A percentile compares a stretch with the other conserved stretches of the same genome.
phyloP scores from a whole-genome alignment of 2,113 vertebrate genomes.

The Pungitius pungitius region DNA sequence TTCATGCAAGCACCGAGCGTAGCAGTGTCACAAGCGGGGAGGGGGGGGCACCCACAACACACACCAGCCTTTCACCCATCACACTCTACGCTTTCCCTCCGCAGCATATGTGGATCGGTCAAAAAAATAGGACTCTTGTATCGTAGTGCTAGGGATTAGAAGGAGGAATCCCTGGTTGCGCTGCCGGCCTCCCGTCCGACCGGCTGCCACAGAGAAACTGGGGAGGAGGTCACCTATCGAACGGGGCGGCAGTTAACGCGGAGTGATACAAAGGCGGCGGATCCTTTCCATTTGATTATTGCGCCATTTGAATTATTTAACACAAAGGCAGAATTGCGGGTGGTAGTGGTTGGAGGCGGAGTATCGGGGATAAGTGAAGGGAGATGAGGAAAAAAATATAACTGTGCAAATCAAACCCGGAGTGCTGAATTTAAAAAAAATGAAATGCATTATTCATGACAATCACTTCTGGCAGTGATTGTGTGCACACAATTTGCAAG shows the following conservation, averaged over 20 bases:
- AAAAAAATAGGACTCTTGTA: constrained; percentile 31
- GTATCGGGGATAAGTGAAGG: constrained; percentile 39
- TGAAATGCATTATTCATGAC: constrained; percentile 75
- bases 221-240: constrained; percentile 34
- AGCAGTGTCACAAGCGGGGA: constrained; percentile 42
- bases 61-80: no score
- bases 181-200: no score
- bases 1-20: constrained; percentile 62
- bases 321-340: constrained; percentile 45
- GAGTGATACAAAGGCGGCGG: constrained; percentile 38
- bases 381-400: constrained; percentile 60
- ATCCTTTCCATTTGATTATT: constrained; percentile 67
- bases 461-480: constrained; percentile 73
- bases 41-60: no score
- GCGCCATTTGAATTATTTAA: constrained; percentile 69
- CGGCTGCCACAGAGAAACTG: constrained; percentile 28
- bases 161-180: constrained; percentile 60
- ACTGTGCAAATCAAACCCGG: constrained; percentile 67
- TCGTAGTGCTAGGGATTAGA: constrained; percentile 37
- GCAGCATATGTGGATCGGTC: constrained; percentile 60
- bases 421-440: constrained; percentile 54
- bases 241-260: constrained; percentile 44
- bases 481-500: constrained; percentile 60
- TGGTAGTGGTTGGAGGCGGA: constrained; percentile 46
- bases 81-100: constrained; percentile 40